phyloP scores from a whole-genome alignment of 2,113 vertebrate species.

The Ciconia maguari region DNA sequence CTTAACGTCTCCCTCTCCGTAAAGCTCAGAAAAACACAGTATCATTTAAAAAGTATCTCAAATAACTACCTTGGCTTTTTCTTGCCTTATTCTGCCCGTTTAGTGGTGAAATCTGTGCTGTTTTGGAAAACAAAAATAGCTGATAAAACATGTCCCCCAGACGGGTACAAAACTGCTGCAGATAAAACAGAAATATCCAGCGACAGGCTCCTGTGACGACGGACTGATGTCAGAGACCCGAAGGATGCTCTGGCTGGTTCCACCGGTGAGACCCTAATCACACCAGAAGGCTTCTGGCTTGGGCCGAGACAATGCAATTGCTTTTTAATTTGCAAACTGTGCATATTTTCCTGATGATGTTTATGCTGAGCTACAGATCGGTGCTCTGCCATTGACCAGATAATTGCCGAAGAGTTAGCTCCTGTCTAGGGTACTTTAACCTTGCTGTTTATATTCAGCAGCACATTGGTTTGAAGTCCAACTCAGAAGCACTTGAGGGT shows the following conservation, averaged over 20 bases:
- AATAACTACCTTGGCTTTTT: not conserved
- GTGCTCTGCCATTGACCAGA: constrained; percentile 26
- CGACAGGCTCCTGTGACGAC: not conserved
- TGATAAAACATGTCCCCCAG: not conserved
- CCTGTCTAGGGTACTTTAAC: constrained; percentile 41
- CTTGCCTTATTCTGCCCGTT: not conserved
- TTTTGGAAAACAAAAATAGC: not conserved
- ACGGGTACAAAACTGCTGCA: not conserved
- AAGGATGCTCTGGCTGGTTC: not conserved
- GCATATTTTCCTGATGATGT: constrained; percentile 35
- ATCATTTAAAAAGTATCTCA: not conserved
- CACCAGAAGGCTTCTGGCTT: not conserved
- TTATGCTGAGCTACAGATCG: not conserved
- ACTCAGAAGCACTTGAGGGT: constrained; percentile 28
- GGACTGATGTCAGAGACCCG: not conserved
- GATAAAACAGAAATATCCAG: not conserved
- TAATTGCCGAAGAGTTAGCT: constrained; percentile 29
- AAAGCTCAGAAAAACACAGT: not conserved
- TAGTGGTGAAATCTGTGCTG: not conserved
- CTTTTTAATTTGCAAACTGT: constrained; percentile 55
- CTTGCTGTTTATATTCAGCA: constrained; percentile 18
- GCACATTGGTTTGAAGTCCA: not conserved
- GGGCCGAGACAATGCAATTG: not conserved
- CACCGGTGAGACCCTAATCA: not conserved
- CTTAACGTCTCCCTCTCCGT: not conserved